A percentile compares a stretch with the other conserved stretches of the same genome.
Conservation (phyloP, 2,888 invertebrate species). For the Mongoloraphidia duomilia region DNA sequence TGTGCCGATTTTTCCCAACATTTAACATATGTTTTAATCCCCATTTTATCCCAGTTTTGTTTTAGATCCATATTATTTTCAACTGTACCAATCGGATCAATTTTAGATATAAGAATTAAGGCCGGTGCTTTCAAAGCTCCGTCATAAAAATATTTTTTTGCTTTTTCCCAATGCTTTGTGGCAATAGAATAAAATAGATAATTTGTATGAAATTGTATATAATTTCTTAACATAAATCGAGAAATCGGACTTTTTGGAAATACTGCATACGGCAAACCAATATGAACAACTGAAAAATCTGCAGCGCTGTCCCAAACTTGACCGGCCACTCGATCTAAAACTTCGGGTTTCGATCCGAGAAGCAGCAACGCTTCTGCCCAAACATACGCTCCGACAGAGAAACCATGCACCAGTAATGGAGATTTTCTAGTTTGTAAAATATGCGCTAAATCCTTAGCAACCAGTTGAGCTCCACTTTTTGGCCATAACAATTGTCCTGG, state of each 20-base stretch:
- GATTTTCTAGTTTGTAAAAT: slow-evolving; percentile 23
- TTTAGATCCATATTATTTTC: neutral
- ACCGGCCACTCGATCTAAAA: slow-evolving; percentile 30
- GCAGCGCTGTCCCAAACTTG: slow-evolving; percentile 45
- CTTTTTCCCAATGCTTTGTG: neutral
- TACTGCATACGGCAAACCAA: slow-evolving; percentile 35
- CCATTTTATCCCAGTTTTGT: neutral
- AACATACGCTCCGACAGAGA: slow-evolving; percentile 43
- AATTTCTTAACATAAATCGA: slow-evolving; percentile 29
- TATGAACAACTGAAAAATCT: slow-evolving; percentile 35
- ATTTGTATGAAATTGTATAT: slow-evolving; percentile 19
- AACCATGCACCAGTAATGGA: slow-evolving; percentile 39
- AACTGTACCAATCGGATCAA: slow-evolving; percentile 1
- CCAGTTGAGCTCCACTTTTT: slow-evolving; percentile 30
- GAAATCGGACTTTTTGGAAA: slow-evolving; percentile 32
- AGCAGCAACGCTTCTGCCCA: slow-evolving; percentile 38
- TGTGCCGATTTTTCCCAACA: slow-evolving; percentile 3
- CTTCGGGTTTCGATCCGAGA: slow-evolving; percentile 25
- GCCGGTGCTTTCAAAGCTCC: neutral
- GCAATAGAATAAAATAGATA: too few species aligned
- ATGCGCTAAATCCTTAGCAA: slow-evolving; percentile 34
- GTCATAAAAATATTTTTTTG: neutral
- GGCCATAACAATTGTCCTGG: slow-evolving; percentile 41
- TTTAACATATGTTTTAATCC: neutral
- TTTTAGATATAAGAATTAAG: slow-evolving; percentile 1